Evolutionary conservation across 2,797 vertebrate species (phyloP).

Genomic region (Eurystomus glaucurus): DNA sequence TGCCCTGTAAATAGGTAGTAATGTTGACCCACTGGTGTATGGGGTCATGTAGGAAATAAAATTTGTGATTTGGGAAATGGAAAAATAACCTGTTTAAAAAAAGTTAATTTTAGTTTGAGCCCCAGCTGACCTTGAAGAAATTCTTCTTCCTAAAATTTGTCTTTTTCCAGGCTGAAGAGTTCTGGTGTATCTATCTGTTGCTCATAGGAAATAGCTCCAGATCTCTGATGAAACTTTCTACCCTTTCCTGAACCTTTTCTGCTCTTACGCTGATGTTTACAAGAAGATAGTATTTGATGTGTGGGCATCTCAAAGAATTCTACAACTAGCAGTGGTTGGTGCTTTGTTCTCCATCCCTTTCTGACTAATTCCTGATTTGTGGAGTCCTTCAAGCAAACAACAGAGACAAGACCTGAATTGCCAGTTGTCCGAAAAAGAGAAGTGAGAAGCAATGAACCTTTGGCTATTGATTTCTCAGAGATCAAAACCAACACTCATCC

Average conservation of each 20-base stretch:
- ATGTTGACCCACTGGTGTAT: neutral
- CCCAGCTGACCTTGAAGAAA: neutral
- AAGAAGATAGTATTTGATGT: accelerated
- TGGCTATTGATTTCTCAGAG: neutral
- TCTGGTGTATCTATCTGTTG: neutral
- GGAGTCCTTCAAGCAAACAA: neutral
- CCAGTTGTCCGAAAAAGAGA: neutral
- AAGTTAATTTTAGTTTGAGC: neutral
- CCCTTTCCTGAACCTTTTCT: neutral
- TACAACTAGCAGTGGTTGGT: neutral
- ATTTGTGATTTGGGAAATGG: neutral
- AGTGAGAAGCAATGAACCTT: neutral
- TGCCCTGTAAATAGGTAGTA: neutral
- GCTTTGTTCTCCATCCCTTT: neutral
- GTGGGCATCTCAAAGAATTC: neutral
- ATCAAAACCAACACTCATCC: neutral
- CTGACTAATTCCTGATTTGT: neutral
- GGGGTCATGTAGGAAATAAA: neutral
- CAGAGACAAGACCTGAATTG: neutral
- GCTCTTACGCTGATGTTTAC: neutral
- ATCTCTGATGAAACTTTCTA: neutral
- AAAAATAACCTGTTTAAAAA: neutral
- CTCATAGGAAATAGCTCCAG: neutral
- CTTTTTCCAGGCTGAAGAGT: neutral
- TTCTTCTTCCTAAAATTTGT: neutral